phyloP scores from a whole-genome alignment of 2,113 vertebrate species.

The Microcebus ravelobensis region DNA sequence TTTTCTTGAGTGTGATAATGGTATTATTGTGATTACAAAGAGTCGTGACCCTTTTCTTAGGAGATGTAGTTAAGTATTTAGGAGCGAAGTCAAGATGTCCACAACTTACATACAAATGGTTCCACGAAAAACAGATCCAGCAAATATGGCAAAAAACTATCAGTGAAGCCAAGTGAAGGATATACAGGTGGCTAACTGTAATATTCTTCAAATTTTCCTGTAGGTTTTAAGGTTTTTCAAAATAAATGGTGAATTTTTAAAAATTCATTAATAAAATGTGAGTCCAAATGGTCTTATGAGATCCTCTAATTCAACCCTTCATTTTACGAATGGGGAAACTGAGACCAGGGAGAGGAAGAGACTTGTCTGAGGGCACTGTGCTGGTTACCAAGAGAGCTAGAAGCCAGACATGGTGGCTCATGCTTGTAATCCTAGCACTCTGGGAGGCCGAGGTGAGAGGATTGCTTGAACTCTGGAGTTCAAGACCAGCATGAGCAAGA shows the following conservation, averaged over 20 bases:
- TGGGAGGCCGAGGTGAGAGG: too few relatives aligned
- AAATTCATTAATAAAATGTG: neutral
- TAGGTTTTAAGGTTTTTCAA: slow-evolving; percentile 4
- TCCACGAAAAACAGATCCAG: neutral
- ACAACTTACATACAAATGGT: neutral
- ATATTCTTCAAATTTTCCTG: neutral
- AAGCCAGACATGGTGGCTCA: too few relatives aligned
- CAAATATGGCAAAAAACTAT: neutral
- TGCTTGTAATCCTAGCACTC: too few relatives aligned
- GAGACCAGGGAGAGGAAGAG: neutral
- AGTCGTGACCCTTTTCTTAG: neutral
- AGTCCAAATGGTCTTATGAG: neutral
- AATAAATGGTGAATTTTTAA: neutral
- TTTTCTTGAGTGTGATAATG: neutral
- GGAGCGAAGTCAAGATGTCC: neutral
- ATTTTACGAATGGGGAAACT: neutral
- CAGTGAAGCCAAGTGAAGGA: neutral
- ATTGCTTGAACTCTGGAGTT: too few relatives aligned
- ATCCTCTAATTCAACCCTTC: neutral
- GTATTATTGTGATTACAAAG: neutral
- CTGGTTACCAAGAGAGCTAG: neutral
- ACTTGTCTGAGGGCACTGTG: neutral
- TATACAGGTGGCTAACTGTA: neutral
- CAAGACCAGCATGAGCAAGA: too few relatives aligned
- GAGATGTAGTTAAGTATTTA: neutral